These are phyloP conservation scores for Bibio marci DNA, from an alignment of 2,888 invertebrate species.

Conservation along the genomic window DNA sequence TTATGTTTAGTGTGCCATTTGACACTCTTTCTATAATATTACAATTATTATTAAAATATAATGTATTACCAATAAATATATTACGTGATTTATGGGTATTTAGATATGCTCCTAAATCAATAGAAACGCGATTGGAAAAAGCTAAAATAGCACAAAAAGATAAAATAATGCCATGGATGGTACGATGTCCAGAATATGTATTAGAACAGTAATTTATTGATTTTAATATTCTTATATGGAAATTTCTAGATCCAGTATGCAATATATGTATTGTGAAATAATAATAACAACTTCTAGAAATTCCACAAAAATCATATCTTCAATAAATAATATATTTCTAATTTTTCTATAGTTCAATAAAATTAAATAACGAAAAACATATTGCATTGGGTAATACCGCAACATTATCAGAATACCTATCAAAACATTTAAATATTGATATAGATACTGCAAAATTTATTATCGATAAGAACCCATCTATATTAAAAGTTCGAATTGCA, in stretches of 20 bases:
- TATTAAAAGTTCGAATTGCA: conserved; percentile 35
- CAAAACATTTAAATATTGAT: conserved; percentile 33
- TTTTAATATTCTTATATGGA: neutral
- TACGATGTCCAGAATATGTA: conserved; percentile 38
- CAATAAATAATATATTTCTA: conserved; percentile 3
- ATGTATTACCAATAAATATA: conserved; percentile 35
- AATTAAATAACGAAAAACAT: conserved; percentile 23
- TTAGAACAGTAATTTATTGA: conserved; percentile 32
- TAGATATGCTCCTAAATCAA: conserved; percentile 37
- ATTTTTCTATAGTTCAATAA: conserved; percentile 17
- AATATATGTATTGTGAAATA: neutral
- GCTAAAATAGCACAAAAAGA: conserved; percentile 32
- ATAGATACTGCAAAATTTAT: conserved; percentile 32
- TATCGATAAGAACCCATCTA: conserved; percentile 33
- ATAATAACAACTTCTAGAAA: conserved; percentile 2
- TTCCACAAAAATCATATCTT: neutral
- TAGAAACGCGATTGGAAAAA: conserved; percentile 33
- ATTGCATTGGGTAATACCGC: conserved; percentile 32
- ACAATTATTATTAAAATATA: conserved; percentile 34
- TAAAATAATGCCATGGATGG: conserved; percentile 47
- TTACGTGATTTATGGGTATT: conserved; percentile 45
- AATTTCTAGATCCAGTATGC: too few species aligned
- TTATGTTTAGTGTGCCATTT: conserved; percentile 37
- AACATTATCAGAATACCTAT: conserved; percentile 35
- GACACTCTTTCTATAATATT: conserved; percentile 36